Percentiles rank a stretch among this genome's conserved stretches.
phyloP scores from a whole-genome alignment of 2,113 vertebrate species.

The Lampris megalopsis region DNA sequence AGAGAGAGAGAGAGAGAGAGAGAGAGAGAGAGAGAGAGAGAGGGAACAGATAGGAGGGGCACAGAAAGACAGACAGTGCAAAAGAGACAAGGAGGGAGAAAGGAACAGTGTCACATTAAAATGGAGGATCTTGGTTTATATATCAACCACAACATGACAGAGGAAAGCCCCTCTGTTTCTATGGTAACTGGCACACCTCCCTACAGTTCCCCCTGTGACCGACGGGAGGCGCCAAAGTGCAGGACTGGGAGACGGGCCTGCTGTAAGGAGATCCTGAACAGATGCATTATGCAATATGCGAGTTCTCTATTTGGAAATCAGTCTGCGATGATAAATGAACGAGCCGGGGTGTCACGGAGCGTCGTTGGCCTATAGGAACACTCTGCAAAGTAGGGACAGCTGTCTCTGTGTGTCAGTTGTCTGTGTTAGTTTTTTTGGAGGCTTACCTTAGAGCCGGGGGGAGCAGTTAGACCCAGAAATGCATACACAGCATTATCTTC shows the following conservation, averaged over 20 bases:
- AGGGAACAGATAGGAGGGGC: not conserved
- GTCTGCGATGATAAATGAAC: constrained; percentile 16
- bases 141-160: constrained; percentile 24
- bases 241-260: constrained; percentile 17
- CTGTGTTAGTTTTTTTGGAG: constrained; percentile 17
- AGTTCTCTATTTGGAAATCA: constrained; percentile 45
- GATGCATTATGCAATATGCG: constrained; percentile 61
- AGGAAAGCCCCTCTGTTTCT: constrained; percentile 66
- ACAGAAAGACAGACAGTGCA: too few relatives aligned
- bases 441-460: constrained; percentile 94
- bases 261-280: constrained; percentile 45
- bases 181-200: constrained; percentile 71
- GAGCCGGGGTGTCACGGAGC: constrained; percentile 17
- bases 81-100: not conserved
- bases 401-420: not conserved
- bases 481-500: constrained; percentile 96
- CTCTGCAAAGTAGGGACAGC: constrained; percentile 4
- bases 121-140: constrained; percentile 58
- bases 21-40: not conserved
- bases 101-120: constrained; percentile 45
- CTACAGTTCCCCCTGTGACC: constrained; percentile 48
- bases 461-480: constrained; percentile 93
- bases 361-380: not conserved
- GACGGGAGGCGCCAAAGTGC: constrained; percentile 62
- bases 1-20: not conserved